These are phyloP conservation scores for Zaprionus ornatus DNA, from an alignment of 1,140 invertebrate genomes.

Conservation along the genomic window DNA sequence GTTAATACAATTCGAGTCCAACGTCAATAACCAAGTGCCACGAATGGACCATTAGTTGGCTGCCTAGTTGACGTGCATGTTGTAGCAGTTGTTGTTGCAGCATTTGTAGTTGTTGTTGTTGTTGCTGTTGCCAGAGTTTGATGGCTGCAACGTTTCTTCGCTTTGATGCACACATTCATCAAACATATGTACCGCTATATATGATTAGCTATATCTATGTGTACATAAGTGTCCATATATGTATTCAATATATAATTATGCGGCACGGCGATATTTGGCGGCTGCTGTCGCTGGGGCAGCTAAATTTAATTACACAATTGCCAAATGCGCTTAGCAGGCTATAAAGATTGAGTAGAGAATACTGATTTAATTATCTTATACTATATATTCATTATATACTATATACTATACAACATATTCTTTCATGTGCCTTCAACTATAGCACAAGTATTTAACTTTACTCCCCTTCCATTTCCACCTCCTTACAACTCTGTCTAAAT, in stretches of 20 bases:
- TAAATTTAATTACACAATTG: constrained; percentile 7
- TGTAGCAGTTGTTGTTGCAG: constrained; percentile 16
- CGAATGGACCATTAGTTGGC: constrained; percentile 81
- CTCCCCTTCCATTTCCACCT: neutral
- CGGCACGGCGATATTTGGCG: constrained; percentile 33
- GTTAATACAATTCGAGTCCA: constrained; percentile 78
- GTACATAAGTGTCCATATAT: constrained; percentile 1
- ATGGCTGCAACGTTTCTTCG: constrained; percentile 51
- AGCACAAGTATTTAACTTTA: neutral
- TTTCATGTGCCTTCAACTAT: neutral
- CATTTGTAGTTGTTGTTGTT: constrained; percentile 19
- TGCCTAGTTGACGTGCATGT: constrained; percentile 56
- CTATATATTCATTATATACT: too few relatives aligned
- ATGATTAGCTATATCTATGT: constrained; percentile 1
- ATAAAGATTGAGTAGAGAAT: constrained; percentile 1
- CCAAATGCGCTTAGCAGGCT: constrained; percentile 2
- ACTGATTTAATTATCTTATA: too few relatives aligned
- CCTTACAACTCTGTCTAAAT: neutral
- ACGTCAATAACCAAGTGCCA: constrained; percentile 82
- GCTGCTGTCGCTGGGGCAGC: constrained; percentile 4
- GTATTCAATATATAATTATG: constrained; percentile 64
- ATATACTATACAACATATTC: too few relatives aligned
- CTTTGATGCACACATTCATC: constrained; percentile 47
- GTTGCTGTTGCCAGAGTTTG: constrained; percentile 24
- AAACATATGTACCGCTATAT: constrained; percentile 7